Evolutionary conservation across 2,113 vertebrate species (phyloP), one percentile per base, ranked within the genome.

Genomic region (Campylomormyrus tamandua): DNA sequence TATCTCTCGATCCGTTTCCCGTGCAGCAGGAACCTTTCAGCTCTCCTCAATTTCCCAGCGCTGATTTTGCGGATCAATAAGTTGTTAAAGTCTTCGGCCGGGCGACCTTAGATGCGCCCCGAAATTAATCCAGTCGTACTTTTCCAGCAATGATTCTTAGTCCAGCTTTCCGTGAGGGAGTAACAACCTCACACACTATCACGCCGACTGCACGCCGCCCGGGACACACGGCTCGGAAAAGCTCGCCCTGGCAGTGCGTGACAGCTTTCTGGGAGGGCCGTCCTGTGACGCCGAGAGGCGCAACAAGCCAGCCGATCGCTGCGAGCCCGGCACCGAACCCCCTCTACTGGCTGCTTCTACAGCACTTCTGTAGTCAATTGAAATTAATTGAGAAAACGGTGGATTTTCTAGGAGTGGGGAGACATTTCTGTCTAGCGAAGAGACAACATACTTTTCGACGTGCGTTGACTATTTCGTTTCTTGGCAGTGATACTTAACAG

Each of bases 261-360:
- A 93, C 92, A 90, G 91, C 92, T 93, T 92, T 93, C 90, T 88
- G 93, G 93, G 94, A 84, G 87, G 86, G 0, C 89, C 13, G 3
- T 24, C 50, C 94, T 90, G 89, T 80, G 1, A 88, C 6, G 90
- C 58, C 39, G 3, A 56, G 9, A 46, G 77, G 49, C 53, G 0
- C 0, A 4, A 3, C 8, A 0, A 84, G 95, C 93, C 94, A 93
- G 95, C 58, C 87, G 24, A 19, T 1, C 2, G 27, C 3, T 92
- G 94, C 95, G 95, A 94, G 95, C 95, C 95, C 93, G 24, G 83
- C 83, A 77, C n/a, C 35, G 87, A 24, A 90, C 90, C 90, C 91
- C 89, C 89, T 53, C 39, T 87, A 1, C 88, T 90, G 88, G 91
- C 91, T 27, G 89, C 89, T 17, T 42, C 31, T 6, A 15, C 15